Percentiles rank a stretch among this genome's conserved stretches.
Evolutionary conservation across 2,113 vertebrate genomes (phyloP).

Genomic region (Saguinus midas): DNA sequence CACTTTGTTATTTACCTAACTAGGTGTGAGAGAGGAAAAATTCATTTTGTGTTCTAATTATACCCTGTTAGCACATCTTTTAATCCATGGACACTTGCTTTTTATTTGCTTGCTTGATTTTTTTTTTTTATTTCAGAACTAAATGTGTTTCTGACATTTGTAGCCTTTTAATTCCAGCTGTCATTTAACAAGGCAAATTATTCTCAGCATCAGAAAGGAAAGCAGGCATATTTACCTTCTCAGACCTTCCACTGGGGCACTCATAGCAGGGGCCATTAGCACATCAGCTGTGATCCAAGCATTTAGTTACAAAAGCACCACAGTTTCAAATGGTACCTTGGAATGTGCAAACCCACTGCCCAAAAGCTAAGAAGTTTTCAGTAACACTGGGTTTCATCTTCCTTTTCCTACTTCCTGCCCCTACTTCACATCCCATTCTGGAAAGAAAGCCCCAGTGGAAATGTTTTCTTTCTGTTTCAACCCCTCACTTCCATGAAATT

Average conservation of each 20-base stretch:
- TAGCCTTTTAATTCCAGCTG: slow-evolving; percentile 2
- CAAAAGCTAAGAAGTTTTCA: not conserved
- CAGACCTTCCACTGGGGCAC: not conserved
- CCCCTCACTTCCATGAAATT: slow-evolving; percentile 84
- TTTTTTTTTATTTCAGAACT: not conserved
- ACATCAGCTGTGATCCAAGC: not conserved
- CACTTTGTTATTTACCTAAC: not conserved
- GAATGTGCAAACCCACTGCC: not conserved
- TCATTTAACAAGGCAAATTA: not conserved
- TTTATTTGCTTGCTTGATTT: not conserved
- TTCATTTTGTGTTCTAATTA: not conserved
- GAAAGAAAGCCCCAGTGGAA: slow-evolving; percentile 44
- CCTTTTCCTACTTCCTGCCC: not conserved
- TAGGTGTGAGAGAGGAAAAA: not conserved
- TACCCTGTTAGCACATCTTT: not conserved
- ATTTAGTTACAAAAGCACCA: not conserved
- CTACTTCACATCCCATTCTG: not conserved
- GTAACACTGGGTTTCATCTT: not conserved
- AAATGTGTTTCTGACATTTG: not conserved
- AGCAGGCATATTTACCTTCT: not conserved
- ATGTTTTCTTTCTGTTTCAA: slow-evolving; percentile 67
- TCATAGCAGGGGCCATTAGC: not conserved
- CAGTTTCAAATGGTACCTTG: not conserved
- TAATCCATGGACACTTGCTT: not conserved
- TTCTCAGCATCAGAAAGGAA: not conserved